These are phyloP conservation scores for Neotoma lepida DNA, from an alignment of 2,113 vertebrate species.

Conservation along the genomic window DNA sequence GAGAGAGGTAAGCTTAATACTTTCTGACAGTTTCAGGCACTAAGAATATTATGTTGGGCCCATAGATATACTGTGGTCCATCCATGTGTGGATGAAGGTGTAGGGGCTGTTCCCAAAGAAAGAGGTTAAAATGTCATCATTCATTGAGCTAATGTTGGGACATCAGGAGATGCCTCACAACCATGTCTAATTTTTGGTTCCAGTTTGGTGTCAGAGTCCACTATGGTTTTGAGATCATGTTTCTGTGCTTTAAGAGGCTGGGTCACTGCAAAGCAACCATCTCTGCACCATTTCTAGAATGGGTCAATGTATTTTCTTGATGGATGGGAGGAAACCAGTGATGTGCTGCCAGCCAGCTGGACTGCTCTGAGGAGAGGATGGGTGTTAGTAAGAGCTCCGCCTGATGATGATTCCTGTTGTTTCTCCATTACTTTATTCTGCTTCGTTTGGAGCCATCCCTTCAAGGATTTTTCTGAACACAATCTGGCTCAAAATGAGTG, in stretches of 20 bases:
- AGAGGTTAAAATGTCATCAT: background rate
- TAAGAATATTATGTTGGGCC: background rate
- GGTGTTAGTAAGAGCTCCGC: background rate
- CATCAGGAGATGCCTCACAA: background rate
- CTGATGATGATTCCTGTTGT: conserved; percentile 21
- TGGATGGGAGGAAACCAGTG: conserved; percentile 8
- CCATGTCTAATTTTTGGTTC: background rate
- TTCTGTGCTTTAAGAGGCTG: conserved; percentile 5
- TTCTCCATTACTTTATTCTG: conserved; percentile 7
- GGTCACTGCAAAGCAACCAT: background rate
- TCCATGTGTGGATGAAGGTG: background rate
- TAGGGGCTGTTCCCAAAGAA: background rate
- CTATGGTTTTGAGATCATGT: background rate
- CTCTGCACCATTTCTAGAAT: conserved; percentile 42
- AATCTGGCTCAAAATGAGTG: background rate
- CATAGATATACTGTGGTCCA: background rate
- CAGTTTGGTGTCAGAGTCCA: background rate
- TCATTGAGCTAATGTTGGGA: background rate
- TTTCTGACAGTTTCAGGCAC: background rate
- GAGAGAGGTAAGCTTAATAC: conserved; percentile 31
- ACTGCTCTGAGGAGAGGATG: background rate
- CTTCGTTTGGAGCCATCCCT: background rate
- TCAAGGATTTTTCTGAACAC: conserved; percentile 57
- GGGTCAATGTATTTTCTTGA: conserved; percentile 32
- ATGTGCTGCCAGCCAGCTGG: background rate